Evolutionary conservation across 2,113 vertebrate species (phyloP).

Genomic region (Trichomycterus rosablanca): DNA sequence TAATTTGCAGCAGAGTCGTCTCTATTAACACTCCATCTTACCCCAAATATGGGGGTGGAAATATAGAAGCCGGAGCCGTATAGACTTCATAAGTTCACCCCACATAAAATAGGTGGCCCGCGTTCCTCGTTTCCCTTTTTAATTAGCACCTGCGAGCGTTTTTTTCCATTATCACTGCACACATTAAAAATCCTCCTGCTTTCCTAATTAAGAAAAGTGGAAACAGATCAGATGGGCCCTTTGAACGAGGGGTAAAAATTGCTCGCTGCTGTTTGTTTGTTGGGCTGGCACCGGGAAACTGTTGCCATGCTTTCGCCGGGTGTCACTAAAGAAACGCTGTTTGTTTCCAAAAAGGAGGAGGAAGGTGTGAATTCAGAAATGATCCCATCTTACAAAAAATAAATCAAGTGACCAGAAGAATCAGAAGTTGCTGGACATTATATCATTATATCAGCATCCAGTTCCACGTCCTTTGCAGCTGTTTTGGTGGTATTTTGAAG

Average conservation of each 20-base stretch:
- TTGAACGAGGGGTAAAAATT: constrained; percentile 75
- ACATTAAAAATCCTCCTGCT: constrained; percentile 66
- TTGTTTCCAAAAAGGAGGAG: constrained; percentile 46
- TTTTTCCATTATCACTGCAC: constrained; percentile 71
- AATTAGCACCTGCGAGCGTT: constrained; percentile 73
- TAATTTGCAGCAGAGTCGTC: background rate
- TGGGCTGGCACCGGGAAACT: constrained; percentile 48
- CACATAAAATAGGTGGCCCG: constrained; percentile 28
- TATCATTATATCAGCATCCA: too few relatives aligned
- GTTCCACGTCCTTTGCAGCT: constrained; percentile 4
- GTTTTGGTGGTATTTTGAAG: background rate
- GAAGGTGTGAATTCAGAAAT: too few relatives aligned
- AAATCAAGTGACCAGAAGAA: too few relatives aligned
- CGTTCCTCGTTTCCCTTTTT: constrained; percentile 57
- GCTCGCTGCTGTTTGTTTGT: constrained; percentile 63
- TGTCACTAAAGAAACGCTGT: constrained; percentile 54
- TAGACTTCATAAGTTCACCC: constrained; percentile 20
- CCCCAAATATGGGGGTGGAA: constrained; percentile 11
- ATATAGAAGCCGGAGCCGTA: background rate
- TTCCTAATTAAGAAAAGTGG: constrained; percentile 78
- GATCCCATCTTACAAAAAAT: too few relatives aligned
- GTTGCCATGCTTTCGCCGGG: constrained; percentile 53
- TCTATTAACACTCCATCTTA: constrained; percentile 8
- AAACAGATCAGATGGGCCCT: constrained; percentile 74
- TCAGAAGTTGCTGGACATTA: too few relatives aligned